Evolutionary conservation across 2,797 vertebrate species (phyloP).

Genomic region (Sardinella longiceps): DNA sequence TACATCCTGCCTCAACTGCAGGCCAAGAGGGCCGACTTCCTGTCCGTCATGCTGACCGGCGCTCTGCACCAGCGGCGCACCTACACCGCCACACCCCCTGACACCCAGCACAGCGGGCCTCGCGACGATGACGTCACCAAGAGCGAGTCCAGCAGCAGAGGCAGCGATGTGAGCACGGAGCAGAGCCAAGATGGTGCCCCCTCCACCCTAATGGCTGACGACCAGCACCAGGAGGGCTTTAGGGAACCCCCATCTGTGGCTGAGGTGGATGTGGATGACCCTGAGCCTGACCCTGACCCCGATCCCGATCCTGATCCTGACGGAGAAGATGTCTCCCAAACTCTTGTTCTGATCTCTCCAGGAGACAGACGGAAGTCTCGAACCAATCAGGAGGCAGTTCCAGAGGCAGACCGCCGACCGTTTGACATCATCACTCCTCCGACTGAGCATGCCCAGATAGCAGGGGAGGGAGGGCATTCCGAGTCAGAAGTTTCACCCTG

Average conservation of each 20-base stretch:
- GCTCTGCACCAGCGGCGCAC: constrained; percentile 79
- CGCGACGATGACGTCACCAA: constrained; percentile 78
- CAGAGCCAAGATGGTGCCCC: constrained; percentile 88
- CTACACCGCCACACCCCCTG: constrained; percentile 71
- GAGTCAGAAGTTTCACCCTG: neutral
- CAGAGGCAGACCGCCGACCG: constrained; percentile 84
- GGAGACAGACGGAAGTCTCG: constrained; percentile 93
- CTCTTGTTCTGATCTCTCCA: constrained; percentile 94
- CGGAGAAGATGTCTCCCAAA: constrained; percentile 95
- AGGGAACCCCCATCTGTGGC: constrained; percentile 83
- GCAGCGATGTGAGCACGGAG: constrained; percentile 89
- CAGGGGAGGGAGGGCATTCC: neutral
- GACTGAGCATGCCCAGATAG: constrained; percentile 45
- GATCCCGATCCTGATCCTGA: constrained; percentile 91
- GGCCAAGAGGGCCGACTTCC: constrained; percentile 88
- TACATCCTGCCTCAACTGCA: constrained; percentile 78
- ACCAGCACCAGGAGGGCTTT: constrained; percentile 82
- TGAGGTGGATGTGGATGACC: constrained; percentile 79
- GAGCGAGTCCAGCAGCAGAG: constrained; percentile 86
- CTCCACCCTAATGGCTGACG: constrained; percentile 89
- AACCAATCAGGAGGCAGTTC: constrained; percentile 75
- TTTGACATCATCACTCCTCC: constrained; percentile 75
- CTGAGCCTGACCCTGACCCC: constrained; percentile 84
- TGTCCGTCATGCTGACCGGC: constrained; percentile 83
- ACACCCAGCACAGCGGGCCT: constrained; percentile 70